Evolutionary conservation across 1,140 invertebrate species (phyloP), one percentile per base, ranked within the genome.

Genomic region (Cyclargus thomasi): DNA sequence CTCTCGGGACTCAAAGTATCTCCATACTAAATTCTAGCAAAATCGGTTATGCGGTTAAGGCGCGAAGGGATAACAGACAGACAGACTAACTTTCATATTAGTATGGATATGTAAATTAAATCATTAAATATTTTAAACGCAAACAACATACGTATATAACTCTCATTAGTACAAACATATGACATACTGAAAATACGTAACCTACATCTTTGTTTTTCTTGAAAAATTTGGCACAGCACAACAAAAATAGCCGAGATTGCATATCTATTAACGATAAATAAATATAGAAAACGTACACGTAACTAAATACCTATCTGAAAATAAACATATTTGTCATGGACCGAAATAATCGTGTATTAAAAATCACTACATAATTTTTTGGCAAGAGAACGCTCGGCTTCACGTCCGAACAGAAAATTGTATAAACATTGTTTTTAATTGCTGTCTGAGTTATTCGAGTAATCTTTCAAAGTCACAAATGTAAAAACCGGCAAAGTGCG

Each of bases 121-220:
- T n/a, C n/a, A n/a, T 29, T 29, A 29, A 29, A 29, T 29, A 6
- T 3, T 3, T 29, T 29, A 2, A 29, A 29, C 23, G 23, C 2
- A 29, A 29, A 29, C 23, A 97, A 90, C 97, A 97, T 99, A 92
- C 97, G 97, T 97, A 69, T 21, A 63, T 39, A 1, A 7, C 36
- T 6, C 8, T 1, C 7, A 10, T 8, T 3, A 7, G 36, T 47
- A 14, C 39, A 14, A 16, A 14, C 3, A 8, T 11, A 11, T 47
- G 11, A 47, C 39, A 47, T 47, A 47, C 39, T 47, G 14, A 47
- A 47, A 47, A n/a, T n/a, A n/a, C 14, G 39, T 47, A 11, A 47
- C 11, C 39, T 47, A 47, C 14, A 47, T 47, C 10, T 14, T 47
- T 47, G 14, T 47, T 47, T 39, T 47, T 16, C 11, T 47, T 47